These are phyloP conservation scores for Fragariocoptes setiger DNA, from an alignment of 1,140 invertebrate genomes.

Conservation along the genomic window DNA sequence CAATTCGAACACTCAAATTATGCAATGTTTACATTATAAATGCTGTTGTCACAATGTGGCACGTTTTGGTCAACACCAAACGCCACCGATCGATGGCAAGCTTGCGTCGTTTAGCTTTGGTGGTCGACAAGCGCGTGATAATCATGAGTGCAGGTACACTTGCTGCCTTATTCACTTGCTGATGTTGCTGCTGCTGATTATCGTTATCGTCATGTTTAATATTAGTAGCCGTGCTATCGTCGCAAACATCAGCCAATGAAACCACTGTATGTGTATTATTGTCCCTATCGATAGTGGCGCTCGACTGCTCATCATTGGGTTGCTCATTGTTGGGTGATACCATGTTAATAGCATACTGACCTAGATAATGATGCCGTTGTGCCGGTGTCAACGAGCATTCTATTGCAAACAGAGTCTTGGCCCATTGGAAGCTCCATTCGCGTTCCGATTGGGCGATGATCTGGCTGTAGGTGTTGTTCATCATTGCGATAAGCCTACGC, in stretches of 20 bases:
- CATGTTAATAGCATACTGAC: background rate
- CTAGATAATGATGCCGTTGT: background rate
- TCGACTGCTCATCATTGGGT: no score
- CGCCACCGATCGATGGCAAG: background rate
- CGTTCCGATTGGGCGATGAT: slow-evolving; percentile 93
- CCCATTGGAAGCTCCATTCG: slow-evolving; percentile 87
- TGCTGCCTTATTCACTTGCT: no score
- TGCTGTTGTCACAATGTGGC: no score
- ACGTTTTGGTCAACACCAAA: no score
- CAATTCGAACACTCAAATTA: no score
- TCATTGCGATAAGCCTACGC: slow-evolving; percentile 81
- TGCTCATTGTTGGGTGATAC: background rate
- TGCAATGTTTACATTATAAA: no score
- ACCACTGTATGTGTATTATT: no score
- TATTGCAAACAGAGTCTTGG: slow-evolving; percentile 79
- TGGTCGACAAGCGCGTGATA: background rate
- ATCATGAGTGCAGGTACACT: background rate
- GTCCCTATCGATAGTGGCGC: no score
- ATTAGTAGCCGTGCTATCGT: no score
- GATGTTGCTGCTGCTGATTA: no score
- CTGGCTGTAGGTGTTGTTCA: slow-evolving; percentile 91
- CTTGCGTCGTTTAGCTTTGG: background rate
- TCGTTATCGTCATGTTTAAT: no score
- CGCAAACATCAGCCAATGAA: no score
- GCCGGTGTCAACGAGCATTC: slow-evolving; percentile 45